Conservation (phyloP, 1,140 invertebrate genomes). For the Drosophila subobscura region DNA sequence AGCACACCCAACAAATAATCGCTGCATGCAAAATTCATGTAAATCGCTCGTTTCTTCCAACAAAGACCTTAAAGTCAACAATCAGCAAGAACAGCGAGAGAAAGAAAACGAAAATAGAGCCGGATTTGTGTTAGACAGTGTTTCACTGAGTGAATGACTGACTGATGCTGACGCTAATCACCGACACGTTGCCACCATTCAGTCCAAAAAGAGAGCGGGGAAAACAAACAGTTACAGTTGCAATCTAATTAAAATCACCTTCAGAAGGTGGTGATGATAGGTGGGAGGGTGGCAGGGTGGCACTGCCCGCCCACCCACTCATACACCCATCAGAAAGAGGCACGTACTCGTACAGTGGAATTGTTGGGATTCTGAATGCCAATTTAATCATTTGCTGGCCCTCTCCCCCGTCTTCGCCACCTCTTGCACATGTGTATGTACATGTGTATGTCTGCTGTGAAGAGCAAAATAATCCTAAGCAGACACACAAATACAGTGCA, state of each 20-base stretch:
- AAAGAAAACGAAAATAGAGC: conserved; percentile 4
- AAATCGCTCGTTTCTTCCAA: conserved; percentile 28
- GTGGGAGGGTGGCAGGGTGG: not conserved
- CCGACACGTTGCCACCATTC: conserved; percentile 35
- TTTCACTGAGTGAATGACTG: conserved; percentile 4
- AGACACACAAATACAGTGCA: conserved; percentile 17
- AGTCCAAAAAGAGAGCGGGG: conserved; percentile 12
- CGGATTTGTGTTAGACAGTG: conserved; percentile 10
- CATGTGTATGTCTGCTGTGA: conserved; percentile 18
- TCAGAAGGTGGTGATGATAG: conserved; percentile 47
- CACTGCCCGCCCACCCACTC: not conserved
- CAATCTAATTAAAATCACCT: conserved; percentile 79
- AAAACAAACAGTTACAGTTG: conserved; percentile 32
- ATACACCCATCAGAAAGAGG: not conserved
- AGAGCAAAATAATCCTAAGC: conserved; percentile 21
- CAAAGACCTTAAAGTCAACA: conserved; percentile 9
- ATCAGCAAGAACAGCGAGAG: conserved; percentile 4
- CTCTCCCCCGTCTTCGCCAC: not conserved
- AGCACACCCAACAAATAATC: conserved; percentile 13
- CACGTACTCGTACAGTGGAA: conserved; percentile 2
- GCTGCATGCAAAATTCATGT: conserved; percentile 52
- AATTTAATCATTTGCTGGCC: conserved; percentile 33
- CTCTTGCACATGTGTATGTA: conserved; percentile 6
- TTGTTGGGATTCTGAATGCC: conserved; percentile 32
- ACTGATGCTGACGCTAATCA: conserved; percentile 41